Evolutionary conservation across 2,888 invertebrate genomes (phyloP), one percentile per base, ranked within the genome.

Genomic region (Drosophila helvetica): DNA sequence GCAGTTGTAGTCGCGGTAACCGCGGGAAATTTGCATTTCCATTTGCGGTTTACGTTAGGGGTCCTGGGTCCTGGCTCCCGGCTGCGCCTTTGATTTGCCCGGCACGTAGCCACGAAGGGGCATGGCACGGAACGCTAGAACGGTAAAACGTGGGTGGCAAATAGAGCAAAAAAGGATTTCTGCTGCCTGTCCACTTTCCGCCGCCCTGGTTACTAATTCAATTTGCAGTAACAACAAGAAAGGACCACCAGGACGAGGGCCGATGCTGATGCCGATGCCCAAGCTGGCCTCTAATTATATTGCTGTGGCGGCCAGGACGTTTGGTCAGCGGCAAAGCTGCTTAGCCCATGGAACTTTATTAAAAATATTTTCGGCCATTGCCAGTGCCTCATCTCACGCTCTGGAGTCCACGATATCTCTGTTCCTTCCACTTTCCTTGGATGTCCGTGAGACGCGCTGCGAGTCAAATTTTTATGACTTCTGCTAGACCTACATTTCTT

Each of bases 151-250:
- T n/a, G 52, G 33, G 52, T 17, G 15, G 53, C 19, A 18, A 22
- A 22, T 33, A 46, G 33, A 58, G 63, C 33, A 72, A 85, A 87
- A 87, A 87, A 74, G 86, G 86, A 88, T 86, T 87, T 82, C 83
- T 74, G 72, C 69, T 73, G 63, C 67, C 61, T 70, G 67, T 78
- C 73, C 73, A 74, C 72, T 78, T 70, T 67, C 62, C 76, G 72
- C 62, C 76, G 74, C 72, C 74, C 61, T 66, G 81, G 79, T 70
- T 78, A 84, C 87, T 85, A 86, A 86, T 85, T 85, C 85, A 85
- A 85, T 88, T 84, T 85, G 85, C 87, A 84, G 86, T 86, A 88
- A 88, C 86, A 86, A 77, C 82, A 85, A 74, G 66, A 77, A 65
- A 55, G 55, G 56, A 65, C 38, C 7, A 56, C 6, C 38, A 54